Conservation (phyloP, 2,113 vertebrate species). For the Ahaetulla prasina region DNA sequence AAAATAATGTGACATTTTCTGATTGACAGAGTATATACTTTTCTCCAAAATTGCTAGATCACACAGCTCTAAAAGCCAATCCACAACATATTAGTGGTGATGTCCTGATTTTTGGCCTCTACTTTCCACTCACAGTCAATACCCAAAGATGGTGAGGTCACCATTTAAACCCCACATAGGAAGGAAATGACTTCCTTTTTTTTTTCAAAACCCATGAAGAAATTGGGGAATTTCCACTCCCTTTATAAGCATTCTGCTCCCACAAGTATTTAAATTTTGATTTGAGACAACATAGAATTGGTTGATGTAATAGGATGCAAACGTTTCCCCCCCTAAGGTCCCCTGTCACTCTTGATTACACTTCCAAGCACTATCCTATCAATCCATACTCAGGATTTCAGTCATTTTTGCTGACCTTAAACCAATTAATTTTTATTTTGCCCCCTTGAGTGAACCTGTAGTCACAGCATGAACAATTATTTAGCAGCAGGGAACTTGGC, state of each 20-base stretch:
- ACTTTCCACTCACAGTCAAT: neutral
- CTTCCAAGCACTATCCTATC: neutral
- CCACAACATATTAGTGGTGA: neutral
- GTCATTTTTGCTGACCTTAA: conserved; percentile 14
- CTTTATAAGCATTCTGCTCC: neutral
- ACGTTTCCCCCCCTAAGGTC: neutral
- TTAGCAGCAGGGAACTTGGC: neutral
- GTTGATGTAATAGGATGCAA: neutral
- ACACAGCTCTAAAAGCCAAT: neutral
- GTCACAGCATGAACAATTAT: conserved; percentile 27
- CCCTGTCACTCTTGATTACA: neutral
- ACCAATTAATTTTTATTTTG: conserved; percentile 28
- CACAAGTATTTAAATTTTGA: neutral
- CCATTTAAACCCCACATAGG: neutral
- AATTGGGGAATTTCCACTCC: neutral
- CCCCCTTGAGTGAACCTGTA: neutral
- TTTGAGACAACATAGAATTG: neutral
- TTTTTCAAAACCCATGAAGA: neutral
- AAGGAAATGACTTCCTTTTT: neutral
- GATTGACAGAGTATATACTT: neutral
- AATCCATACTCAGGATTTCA: neutral
- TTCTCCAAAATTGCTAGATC: neutral
- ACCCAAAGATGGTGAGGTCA: neutral
- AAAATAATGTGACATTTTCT: neutral
- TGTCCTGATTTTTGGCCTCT: neutral